These are phyloP conservation scores for Taeniopygia guttata DNA, from an alignment of 2,797 vertebrate species.

Conservation along the genomic window DNA sequence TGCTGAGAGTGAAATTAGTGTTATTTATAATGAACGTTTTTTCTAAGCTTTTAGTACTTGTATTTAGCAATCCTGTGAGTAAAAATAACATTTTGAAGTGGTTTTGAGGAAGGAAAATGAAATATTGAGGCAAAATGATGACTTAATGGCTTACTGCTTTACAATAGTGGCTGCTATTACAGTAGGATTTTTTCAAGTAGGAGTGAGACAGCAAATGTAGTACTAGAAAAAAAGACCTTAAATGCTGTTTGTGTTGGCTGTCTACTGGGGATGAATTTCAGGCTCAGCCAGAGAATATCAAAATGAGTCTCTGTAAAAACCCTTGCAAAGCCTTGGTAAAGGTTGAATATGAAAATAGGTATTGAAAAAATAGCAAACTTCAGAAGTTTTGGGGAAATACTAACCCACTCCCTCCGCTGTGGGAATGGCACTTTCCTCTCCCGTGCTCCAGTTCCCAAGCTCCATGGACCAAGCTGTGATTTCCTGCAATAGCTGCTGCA, in stretches of 20 bases:
- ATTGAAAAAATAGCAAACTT: background rate
- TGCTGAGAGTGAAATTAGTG: background rate
- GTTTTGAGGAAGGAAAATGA: constrained; percentile 1
- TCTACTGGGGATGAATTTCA: background rate
- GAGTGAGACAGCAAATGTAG: background rate
- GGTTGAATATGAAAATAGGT: background rate
- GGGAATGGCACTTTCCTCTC: background rate
- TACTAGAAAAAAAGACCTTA: background rate
- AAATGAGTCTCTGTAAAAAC: background rate
- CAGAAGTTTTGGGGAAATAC: background rate
- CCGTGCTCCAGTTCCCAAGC: accelerated
- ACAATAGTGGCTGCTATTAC: background rate
- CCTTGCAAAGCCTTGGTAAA: background rate
- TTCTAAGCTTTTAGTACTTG: background rate
- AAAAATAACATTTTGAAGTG: constrained; percentile 33
- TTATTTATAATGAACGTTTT: background rate
- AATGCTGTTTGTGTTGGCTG: background rate
- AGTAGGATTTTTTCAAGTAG: background rate
- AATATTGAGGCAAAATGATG: background rate
- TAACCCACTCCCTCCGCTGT: accelerated
- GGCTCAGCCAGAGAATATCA: background rate
- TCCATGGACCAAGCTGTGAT: accelerated
- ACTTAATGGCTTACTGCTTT: background rate
- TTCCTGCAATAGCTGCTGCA: background rate
- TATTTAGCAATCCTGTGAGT: background rate